Conservation (phyloP, 2,113 vertebrate species). For the Piliocolobus tephrosceles region DNA sequence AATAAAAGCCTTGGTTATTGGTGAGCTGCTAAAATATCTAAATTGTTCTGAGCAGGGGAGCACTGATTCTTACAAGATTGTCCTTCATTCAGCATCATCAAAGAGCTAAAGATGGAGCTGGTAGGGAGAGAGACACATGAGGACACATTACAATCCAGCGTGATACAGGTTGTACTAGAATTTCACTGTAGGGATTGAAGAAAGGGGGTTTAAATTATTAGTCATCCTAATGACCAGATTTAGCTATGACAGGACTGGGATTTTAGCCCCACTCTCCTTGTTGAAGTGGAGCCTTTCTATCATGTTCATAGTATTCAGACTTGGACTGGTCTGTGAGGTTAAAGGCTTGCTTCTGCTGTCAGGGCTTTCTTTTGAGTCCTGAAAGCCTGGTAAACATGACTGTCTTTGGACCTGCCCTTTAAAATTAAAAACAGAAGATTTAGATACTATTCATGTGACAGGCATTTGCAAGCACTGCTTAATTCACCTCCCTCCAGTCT, state of each 20-base stretch:
- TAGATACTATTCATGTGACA: conserved; percentile 61
- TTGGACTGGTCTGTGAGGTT: not conserved
- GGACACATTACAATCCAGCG: not conserved
- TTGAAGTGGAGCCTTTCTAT: not conserved
- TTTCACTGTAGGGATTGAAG: fast-evolving
- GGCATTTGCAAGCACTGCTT: conserved; percentile 64
- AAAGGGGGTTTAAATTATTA: not conserved
- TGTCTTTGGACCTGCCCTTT: conserved; percentile 60
- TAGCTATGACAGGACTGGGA: not conserved
- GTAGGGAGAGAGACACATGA: not conserved
- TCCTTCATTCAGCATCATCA: not conserved
- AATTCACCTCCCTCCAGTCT: conserved; percentile 61
- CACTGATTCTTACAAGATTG: not conserved
- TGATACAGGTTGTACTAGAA: not conserved
- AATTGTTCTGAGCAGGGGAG: not conserved
- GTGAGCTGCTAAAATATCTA: not conserved
- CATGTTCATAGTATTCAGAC: not conserved
- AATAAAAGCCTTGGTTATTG: conserved; percentile 1
- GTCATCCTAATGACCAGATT: not conserved
- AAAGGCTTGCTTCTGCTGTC: conserved; percentile 43
- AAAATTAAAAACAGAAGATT: conserved; percentile 73
- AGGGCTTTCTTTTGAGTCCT: conserved; percentile 59
- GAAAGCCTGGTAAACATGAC: conserved; percentile 65
- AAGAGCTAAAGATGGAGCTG: not conserved
- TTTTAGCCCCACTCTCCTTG: not conserved